Evolutionary conservation across 1,140 invertebrate species (phyloP).

Genomic region (Drosophila ananassae): DNA sequence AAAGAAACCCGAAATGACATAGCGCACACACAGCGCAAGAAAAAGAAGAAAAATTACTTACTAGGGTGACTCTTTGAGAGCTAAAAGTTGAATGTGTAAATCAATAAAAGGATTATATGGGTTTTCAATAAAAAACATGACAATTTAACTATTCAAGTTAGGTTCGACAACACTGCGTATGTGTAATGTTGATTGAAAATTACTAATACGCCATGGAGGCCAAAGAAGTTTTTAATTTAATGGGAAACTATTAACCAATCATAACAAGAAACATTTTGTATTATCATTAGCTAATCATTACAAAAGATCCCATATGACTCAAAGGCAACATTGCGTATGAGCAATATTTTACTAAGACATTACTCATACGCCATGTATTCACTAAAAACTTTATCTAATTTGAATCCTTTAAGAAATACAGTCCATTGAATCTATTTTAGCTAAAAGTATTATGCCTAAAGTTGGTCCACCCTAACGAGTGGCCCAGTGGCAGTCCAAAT

Average conservation of each 20-base stretch:
- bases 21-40: slow-evolving; percentile 31
- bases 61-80: slow-evolving; percentile 2
- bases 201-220: background rate
- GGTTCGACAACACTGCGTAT: background rate
- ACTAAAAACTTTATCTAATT: background rate
- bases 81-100: slow-evolving; percentile 6
- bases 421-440: background rate
- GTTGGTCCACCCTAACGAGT: slow-evolving; percentile 20
- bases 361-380: background rate
- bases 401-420: background rate
- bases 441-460: background rate
- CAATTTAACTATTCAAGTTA: background rate
- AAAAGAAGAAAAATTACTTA: slow-evolving; percentile 1
- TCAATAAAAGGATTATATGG: background rate
- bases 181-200: background rate
- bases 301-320: background rate
- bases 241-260: background rate
- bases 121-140: background rate
- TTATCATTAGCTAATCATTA: background rate
- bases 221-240: background rate
- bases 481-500: slow-evolving; percentile 51
- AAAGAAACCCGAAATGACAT: slow-evolving; percentile 56
- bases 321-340: background rate
- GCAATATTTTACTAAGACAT: background rate
- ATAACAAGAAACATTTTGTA: too few species aligned